These are phyloP conservation scores for Myanophis thanlyinensis DNA, from an alignment of 2,113 vertebrate genomes.

Conservation along the genomic window DNA sequence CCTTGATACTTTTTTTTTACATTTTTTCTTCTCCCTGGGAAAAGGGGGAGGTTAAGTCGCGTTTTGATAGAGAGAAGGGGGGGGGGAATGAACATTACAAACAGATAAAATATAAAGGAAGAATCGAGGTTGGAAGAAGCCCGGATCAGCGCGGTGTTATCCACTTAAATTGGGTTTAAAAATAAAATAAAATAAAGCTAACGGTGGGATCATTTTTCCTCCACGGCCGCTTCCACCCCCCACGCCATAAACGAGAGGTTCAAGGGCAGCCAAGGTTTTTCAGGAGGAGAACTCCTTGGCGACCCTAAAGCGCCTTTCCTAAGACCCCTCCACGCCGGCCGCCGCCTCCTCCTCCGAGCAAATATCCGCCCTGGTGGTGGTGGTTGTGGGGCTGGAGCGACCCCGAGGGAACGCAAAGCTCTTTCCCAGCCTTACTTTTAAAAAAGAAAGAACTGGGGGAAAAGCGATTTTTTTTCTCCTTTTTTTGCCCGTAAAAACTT, in stretches of 20 bases:
- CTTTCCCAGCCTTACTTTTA: not conserved
- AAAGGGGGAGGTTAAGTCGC: not conserved
- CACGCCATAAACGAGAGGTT: not conserved
- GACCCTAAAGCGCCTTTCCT: not conserved
- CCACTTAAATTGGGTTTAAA: not conserved
- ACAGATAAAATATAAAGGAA: not conserved
- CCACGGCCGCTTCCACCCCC: not conserved
- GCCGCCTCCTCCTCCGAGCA: not conserved
- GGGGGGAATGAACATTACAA: accelerated
- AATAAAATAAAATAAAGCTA: not conserved
- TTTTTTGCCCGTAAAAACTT: not conserved
- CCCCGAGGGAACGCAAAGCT: not conserved
- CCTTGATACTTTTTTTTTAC: not conserved
- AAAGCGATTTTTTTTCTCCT: not conserved
- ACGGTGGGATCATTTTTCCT: not conserved
- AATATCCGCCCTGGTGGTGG: not conserved
- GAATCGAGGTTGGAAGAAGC: not conserved
- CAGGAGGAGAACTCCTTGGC: too few relatives aligned
- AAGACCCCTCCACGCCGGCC: not conserved
- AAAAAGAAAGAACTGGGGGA: too few relatives aligned
- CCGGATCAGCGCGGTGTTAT: not conserved
- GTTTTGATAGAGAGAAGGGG: not conserved
- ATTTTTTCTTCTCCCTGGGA: not conserved
- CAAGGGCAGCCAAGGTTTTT: too few relatives aligned
- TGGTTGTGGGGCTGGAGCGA: too few relatives aligned